Evolutionary conservation across 2,888 invertebrate species (phyloP), one percentile per base, ranked within the genome.

Genomic region (Metellina segmentata): DNA sequence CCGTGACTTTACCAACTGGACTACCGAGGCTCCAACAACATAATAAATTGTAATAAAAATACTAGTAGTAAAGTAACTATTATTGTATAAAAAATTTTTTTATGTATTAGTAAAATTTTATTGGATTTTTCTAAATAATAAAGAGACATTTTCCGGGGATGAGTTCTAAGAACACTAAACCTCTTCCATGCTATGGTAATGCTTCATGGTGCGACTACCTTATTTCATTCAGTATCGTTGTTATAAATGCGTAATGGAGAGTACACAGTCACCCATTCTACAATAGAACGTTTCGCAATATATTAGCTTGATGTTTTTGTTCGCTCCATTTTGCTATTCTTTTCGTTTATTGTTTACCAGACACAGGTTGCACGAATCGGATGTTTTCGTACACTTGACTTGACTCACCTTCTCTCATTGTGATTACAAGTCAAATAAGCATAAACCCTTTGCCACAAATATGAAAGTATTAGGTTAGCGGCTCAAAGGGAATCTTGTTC

Each of bases 401-500:
- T 53, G 20, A 13, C 20, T 79, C 53, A 79, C 53, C 34, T 34
- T 51, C n/a, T 19, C 20, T 79, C 53, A 79, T 79, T 79, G 83
- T 74, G 83, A 74, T 75, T 34, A 52, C 74, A 74, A 53, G 74
- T 74, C 74, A 85, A 85, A 75, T 61, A 53, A n/a, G 53, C 48
- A 75, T 72, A 85, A 85, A 85, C 52, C 74, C 70, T 89, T 81
- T 77, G 20, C 77, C 77, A 20, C 69, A 49, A 77, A 69, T 51
- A 75, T 51, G 77, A 53, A 77, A 71, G 77, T 89, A 75, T 77
- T 81, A 34, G 74, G 88, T 89, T 81, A 89, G 70, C 77, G 16
- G 70, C 52, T 78, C 79, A 87, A 16, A 79, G 75, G 69, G 77
- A 82, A 82, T 83, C 77, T 51, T 82, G 89, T 89, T 89, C 89